Conservation (phyloP, 2,797 vertebrate genomes). For the Paratrypauchen microcephalus region DNA sequence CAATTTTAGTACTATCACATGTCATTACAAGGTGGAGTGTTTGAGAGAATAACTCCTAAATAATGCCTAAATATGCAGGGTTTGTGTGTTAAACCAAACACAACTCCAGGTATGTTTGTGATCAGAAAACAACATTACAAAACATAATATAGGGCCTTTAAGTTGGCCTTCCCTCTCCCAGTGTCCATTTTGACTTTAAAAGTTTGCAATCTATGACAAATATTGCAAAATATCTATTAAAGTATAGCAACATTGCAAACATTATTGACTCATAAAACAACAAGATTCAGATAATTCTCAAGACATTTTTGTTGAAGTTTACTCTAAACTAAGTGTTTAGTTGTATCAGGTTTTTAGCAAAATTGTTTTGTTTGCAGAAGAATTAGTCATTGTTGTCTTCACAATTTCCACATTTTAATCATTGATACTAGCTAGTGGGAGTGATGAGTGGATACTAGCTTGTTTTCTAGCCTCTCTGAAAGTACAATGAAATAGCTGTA, state of each 20-base stretch:
- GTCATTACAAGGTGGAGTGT: no score
- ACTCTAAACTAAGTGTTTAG: neutral
- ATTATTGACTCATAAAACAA: neutral
- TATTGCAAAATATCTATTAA: neutral
- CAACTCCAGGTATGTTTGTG: no score
- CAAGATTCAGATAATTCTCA: neutral
- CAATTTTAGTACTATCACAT: no score
- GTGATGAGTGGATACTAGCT: neutral
- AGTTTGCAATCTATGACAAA: neutral
- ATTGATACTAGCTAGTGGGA: no score
- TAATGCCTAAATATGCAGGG: no score
- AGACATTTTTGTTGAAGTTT: neutral
- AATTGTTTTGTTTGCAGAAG: neutral
- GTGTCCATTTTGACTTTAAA: no score
- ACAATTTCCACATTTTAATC: neutral
- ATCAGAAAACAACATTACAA: no score
- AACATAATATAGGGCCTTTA: neutral
- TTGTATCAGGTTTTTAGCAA: neutral
- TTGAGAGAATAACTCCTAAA: no score
- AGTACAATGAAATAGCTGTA: slow-evolving; percentile 68
- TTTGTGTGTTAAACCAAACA: no score
- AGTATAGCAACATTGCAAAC: neutral
- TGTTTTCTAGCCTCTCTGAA: slow-evolving; percentile 46
- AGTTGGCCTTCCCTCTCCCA: neutral
- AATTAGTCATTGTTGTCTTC: neutral